Evolutionary conservation across 2,888 invertebrate species (phyloP).

Genomic region (Lochmaea crataegi): DNA sequence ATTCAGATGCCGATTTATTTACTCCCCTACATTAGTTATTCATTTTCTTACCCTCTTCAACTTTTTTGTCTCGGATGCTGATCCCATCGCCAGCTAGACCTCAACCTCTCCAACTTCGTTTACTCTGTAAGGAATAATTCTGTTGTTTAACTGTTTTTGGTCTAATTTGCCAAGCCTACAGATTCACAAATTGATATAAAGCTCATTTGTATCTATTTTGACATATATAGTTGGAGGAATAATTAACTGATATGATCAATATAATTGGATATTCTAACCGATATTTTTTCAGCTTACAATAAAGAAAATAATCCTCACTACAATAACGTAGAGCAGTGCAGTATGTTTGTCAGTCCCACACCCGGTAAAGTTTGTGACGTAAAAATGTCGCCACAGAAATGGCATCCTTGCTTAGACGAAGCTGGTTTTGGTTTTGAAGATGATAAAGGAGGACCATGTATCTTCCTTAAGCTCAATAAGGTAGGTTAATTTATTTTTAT

Average conservation of each 20-base stretch:
- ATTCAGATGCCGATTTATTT: too few species aligned
- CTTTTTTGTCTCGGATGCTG: too few species aligned
- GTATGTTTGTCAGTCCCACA: constrained; percentile 72
- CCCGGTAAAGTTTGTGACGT: constrained; percentile 85
- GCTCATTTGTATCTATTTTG: too few species aligned
- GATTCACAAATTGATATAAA: too few species aligned
- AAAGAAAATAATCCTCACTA: constrained; percentile 65
- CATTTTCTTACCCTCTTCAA: too few species aligned
- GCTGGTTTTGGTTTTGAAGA: constrained; percentile 86
- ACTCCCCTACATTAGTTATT: too few species aligned
- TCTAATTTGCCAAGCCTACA: too few species aligned
- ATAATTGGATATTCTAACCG: not conserved
- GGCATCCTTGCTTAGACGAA: constrained; percentile 80
- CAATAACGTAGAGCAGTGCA: constrained; percentile 65
- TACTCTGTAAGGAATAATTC: too few species aligned
- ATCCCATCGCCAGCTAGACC: too few species aligned
- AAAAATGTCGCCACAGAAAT: constrained; percentile 70
- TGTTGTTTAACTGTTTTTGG: too few species aligned
- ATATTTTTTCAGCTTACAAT: constrained; percentile 58
- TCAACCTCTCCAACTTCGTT: too few species aligned
- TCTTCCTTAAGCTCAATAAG: constrained; percentile 97
- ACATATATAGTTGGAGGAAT: not conserved
- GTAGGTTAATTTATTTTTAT: constrained; percentile 65
- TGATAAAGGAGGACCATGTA: constrained; percentile 83
- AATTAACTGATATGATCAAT: not conserved